phyloP scores from a whole-genome alignment of 2,888 invertebrate genomes.

The Drosophila nigritarsus region DNA sequence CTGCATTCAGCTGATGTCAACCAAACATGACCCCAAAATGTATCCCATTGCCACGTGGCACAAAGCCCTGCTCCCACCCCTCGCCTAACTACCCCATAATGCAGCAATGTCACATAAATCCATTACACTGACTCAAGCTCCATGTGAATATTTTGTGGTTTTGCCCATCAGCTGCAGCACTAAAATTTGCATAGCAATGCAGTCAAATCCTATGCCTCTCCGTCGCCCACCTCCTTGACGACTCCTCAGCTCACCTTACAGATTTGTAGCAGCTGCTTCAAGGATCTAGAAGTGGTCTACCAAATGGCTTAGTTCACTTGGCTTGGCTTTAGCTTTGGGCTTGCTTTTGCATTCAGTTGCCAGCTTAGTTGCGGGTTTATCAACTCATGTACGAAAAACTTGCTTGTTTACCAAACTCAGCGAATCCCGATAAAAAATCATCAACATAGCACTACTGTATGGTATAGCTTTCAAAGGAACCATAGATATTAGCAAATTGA shows the following conservation, averaged over 20 bases:
- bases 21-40: slow-evolving; percentile 71
- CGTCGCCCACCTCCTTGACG: not conserved
- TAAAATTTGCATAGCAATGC: slow-evolving; percentile 60
- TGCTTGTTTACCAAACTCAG: not conserved
- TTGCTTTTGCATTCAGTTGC: not conserved
- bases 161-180: slow-evolving; percentile 27
- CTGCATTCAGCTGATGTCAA: slow-evolving; percentile 48
- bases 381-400: not conserved
- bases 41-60: slow-evolving; percentile 10
- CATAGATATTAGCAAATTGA: not conserved
- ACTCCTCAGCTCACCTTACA: slow-evolving; percentile 3
- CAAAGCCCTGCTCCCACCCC: not conserved
- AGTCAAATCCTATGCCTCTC: slow-evolving; percentile 18
- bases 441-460: not conserved
- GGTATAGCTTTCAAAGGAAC: not conserved
- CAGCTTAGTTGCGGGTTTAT: not conserved
- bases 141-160: slow-evolving; percentile 37
- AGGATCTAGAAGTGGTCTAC: slow-evolving; percentile 2
- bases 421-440: not conserved
- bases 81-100: not conserved
- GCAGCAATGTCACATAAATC: slow-evolving; percentile 43
- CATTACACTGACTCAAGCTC: slow-evolving; percentile 18
- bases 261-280: slow-evolving; percentile 25
- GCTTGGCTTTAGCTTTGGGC: not conserved
- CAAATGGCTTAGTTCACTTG: not conserved